Percentiles rank a stretch among this genome's conserved stretches.
These are phyloP conservation scores for Phania funesta DNA, from an alignment of 2,888 invertebrate species.

Conservation along the genomic window DNA sequence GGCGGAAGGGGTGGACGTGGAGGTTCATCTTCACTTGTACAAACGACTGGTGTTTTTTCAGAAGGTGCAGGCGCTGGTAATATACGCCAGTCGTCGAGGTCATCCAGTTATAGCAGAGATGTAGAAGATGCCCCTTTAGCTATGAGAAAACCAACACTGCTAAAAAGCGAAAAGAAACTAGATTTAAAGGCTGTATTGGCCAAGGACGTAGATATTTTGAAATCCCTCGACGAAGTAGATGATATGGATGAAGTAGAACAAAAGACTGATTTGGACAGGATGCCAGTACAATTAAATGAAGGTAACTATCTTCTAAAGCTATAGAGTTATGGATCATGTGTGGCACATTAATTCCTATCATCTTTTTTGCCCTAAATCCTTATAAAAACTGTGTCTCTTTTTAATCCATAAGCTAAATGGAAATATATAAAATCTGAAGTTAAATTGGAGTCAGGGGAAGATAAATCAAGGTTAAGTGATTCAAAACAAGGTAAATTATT, in stretches of 20 bases:
- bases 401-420: constrained; percentile 63
- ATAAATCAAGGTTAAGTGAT: not conserved
- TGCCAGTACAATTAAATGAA: constrained; percentile 77
- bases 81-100: constrained; percentile 69
- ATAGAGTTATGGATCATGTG: not conserved
- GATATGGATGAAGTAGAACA: constrained; percentile 74
- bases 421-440: constrained; percentile 66
- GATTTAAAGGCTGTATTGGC: constrained; percentile 74
- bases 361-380: not conserved
- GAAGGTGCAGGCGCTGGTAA: constrained; percentile 78
- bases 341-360: not conserved
- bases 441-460: constrained; percentile 51
- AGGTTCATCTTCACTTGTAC: constrained; percentile 75
- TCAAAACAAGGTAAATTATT: constrained; percentile 52
- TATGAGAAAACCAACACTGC: constrained; percentile 73
- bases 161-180: constrained; percentile 74
- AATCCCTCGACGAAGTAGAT: constrained; percentile 75
- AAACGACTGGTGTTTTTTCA: constrained; percentile 79
- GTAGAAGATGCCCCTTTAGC: constrained; percentile 73
- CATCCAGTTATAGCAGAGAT: constrained; percentile 70
- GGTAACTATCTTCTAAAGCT: constrained; percentile 70
- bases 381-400: constrained; percentile 2
- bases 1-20: constrained; percentile 71
- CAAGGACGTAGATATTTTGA: constrained; percentile 70
- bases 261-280: constrained; percentile 75